A percentile compares a stretch with the other conserved stretches of the same genome.
These are phyloP conservation scores for Halcyon senegalensis DNA, from an alignment of 2,113 vertebrate genomes.

Conservation along the genomic window DNA sequence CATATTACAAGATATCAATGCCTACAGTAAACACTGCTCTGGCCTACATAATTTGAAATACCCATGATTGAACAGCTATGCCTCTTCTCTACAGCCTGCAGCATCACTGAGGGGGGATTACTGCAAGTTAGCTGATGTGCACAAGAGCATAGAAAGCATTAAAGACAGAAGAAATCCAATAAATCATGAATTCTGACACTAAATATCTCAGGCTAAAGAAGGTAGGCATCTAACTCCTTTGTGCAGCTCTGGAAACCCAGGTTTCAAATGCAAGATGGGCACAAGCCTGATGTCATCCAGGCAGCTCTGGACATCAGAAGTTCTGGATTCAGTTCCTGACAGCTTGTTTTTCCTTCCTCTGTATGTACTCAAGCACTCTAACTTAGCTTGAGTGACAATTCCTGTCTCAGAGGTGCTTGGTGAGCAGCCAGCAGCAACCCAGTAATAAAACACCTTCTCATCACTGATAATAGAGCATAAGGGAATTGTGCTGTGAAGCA, in stretches of 20 bases:
- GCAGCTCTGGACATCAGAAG: background rate
- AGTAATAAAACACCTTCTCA: slow-evolving; percentile 47
- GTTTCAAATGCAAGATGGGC: background rate
- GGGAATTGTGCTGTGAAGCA: slow-evolving; percentile 21
- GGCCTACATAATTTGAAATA: background rate
- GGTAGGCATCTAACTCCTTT: background rate
- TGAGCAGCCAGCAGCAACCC: slow-evolving; percentile 32
- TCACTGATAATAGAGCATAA: background rate
- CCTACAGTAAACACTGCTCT: background rate
- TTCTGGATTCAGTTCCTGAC: slow-evolving; percentile 38
- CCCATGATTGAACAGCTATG: background rate
- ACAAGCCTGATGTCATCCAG: background rate
- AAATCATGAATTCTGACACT: background rate
- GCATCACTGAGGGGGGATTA: background rate
- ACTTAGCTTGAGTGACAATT: slow-evolving; percentile 45
- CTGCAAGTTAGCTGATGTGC: background rate
- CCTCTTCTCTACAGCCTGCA: background rate
- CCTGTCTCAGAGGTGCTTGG: slow-evolving; percentile 33
- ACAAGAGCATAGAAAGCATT: background rate
- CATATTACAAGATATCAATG: background rate
- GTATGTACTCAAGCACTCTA: slow-evolving; percentile 16
- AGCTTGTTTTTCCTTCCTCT: slow-evolving; percentile 30
- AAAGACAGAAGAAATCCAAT: background rate
- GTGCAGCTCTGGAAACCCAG: background rate
- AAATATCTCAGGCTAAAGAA: background rate